A percentile compares a stretch with the other conserved stretches of the same genome.
Evolutionary conservation across 1,140 invertebrate species (phyloP).

Genomic region (Halesus radiatus): DNA sequence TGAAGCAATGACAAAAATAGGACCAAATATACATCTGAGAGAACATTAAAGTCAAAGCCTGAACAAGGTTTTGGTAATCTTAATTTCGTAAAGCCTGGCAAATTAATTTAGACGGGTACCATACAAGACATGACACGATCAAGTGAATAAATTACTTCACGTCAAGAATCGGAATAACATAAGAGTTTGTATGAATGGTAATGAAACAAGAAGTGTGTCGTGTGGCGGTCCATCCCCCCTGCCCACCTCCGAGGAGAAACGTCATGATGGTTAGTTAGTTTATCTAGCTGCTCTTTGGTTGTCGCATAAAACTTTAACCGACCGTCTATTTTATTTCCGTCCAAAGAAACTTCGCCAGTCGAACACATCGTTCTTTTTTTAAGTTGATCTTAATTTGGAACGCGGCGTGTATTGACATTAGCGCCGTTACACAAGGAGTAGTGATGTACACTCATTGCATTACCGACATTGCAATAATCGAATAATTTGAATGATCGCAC

Average conservation of each 20-base stretch:
- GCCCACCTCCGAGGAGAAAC: not conserved
- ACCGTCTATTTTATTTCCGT: conserved; percentile 26
- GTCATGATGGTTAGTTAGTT: not conserved
- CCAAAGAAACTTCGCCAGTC: not conserved
- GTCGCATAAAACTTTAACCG: conserved; percentile 1
- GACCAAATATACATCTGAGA: no score
- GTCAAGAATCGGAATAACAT: no score
- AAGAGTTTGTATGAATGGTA: no score
- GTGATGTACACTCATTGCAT: not conserved
- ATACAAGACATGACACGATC: no score
- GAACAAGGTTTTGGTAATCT: no score
- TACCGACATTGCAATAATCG: not conserved
- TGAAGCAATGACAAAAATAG: no score
- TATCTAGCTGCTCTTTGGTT: not conserved
- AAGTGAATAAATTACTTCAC: no score
- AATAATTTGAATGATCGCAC: not conserved
- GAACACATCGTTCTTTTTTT: conserved; percentile 22
- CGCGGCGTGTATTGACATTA: conserved; percentile 33
- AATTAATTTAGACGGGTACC: no score
- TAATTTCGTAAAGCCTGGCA: no score
- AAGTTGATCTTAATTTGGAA: conserved; percentile 24
- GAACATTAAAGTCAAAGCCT: no score
- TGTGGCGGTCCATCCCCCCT: not conserved
- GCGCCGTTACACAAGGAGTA: conserved; percentile 17
- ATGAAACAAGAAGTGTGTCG: no score